Evolutionary conservation across 1,140 invertebrate species (phyloP).

Genomic region (Drosophila persimilis): DNA sequence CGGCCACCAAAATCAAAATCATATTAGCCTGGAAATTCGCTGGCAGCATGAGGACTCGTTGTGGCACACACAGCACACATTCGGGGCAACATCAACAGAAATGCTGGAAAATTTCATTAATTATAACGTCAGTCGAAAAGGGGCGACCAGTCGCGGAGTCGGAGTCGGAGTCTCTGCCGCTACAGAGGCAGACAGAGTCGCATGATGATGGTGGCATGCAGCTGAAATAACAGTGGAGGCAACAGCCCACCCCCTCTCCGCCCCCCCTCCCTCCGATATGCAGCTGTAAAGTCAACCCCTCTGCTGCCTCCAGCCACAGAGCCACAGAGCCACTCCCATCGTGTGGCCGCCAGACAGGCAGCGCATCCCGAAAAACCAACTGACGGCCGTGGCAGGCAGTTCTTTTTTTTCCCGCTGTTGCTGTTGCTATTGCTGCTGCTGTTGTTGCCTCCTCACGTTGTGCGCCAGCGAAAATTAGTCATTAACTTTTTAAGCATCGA

Average conservation of each 20-base stretch:
- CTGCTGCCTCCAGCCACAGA: slow-evolving; percentile 3
- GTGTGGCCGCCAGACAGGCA: slow-evolving; percentile 19
- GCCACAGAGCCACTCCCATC: slow-evolving; percentile 1
- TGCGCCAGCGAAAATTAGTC: slow-evolving; percentile 71
- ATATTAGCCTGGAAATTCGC: slow-evolving; percentile 55
- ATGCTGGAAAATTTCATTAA: slow-evolving; percentile 76
- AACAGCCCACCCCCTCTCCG: not conserved
- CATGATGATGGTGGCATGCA: slow-evolving; percentile 41
- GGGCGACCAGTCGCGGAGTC: not conserved
- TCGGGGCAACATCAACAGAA: slow-evolving; percentile 37
- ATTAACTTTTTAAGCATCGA: slow-evolving; percentile 81
- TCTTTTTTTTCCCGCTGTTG: slow-evolving; percentile 34
- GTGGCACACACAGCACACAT: no score
- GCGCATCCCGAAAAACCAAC: slow-evolving; percentile 42
- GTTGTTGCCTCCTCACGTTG: slow-evolving; percentile 26
- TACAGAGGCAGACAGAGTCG: not conserved
- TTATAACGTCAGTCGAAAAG: slow-evolving; percentile 66
- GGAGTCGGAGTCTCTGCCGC: no score
- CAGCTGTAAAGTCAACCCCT: slow-evolving; percentile 55
- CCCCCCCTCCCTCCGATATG: slow-evolving; percentile 4
- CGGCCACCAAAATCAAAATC: slow-evolving; percentile 76
- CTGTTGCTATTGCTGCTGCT: not conserved
- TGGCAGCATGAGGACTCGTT: not conserved
- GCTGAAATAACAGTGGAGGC: slow-evolving; percentile 68
- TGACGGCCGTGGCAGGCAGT: slow-evolving; percentile 47